phyloP scores from a whole-genome alignment of 2,797 vertebrate species.

The Channallabes apus region DNA sequence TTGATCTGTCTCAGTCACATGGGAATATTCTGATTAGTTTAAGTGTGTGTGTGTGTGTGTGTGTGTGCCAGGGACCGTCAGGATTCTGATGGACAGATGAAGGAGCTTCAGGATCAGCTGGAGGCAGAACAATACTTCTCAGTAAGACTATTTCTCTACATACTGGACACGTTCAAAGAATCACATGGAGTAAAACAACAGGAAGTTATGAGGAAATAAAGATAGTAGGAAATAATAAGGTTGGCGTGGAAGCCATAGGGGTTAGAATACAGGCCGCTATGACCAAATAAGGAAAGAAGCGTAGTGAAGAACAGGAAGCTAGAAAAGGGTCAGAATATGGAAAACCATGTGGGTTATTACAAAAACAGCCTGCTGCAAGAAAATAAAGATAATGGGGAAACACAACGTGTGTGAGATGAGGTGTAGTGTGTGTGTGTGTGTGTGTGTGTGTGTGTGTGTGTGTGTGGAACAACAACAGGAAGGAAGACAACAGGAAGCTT shows the following conservation, averaged over 20 bases:
- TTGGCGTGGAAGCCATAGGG: background rate
- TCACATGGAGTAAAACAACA: background rate
- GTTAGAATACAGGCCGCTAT: background rate
- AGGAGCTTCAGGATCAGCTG: constrained; percentile 96
- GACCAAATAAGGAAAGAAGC: background rate
- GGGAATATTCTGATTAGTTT: background rate
- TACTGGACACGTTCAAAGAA: background rate
- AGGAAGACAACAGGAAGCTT: background rate
- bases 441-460: background rate
- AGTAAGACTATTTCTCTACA: constrained; percentile 67
- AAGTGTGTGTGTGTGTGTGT: constrained; percentile 2
- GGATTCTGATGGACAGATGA: constrained; percentile 97
- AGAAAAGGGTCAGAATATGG: background rate
- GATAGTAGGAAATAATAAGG: background rate
- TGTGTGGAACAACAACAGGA: background rate
- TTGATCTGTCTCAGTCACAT: background rate
- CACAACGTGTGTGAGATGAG: background rate
- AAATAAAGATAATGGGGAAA: background rate
- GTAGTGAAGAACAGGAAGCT: background rate
- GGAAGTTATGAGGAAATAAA: background rate
- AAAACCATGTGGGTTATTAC: background rate
- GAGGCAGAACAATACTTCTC: constrained; percentile 99
- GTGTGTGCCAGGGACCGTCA: constrained; percentile 83
- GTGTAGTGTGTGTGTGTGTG: background rate
- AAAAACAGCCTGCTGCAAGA: too few relatives aligned